Evolutionary conservation across 2,888 invertebrate genomes (phyloP), one percentile per base, ranked within the genome.

Genomic region (Protula sp.): DNA sequence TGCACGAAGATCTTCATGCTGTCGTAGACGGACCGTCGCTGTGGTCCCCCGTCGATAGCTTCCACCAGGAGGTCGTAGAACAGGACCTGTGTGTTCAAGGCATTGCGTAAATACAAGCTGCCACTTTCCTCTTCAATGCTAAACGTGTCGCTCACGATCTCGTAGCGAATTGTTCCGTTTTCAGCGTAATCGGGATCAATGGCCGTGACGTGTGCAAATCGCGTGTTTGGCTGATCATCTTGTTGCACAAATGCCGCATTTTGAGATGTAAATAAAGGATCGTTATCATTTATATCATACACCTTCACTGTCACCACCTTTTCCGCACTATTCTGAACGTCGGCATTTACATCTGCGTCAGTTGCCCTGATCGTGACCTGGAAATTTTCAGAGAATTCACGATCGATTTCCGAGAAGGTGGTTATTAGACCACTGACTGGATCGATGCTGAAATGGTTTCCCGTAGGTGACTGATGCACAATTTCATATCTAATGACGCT

Each of bases 361-460:
- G 90, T 91, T 0, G 95, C 95, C 0, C 90, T 88, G 1, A 97
- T 90, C 1, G 91, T 91, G 72, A 97, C 84, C 63, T 90, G 86
- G 76, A 92, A 95, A 0, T 91, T 91, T 74, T 93, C 91, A 57
- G 91, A 89, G 59, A 87, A 87, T 82, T 97, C 95, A 64, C 94
- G 86, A 80, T 97, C 95, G 71, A 97, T 92, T 60, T 89, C 88
- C 60, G 89, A 83, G 64, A 90, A 83, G 0, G 94, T 93, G 74
- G 90, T 90, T 70, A 97, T 91, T 19, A 91, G 90, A 52, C 95
- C 97, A 77, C 92, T 92, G 63, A 86, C 82, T 22, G 87, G 84
- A 53, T 77, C 67, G 72, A 95, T 91, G 64, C 83, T 85, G 79
- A 95, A 95, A 77, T 90, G 89, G 58, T 92, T 90, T 0, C 94